Base-by-base conservation (phyloP, 2,113 vertebrate genomes). In the Acrocephalus kingi region DNA sequence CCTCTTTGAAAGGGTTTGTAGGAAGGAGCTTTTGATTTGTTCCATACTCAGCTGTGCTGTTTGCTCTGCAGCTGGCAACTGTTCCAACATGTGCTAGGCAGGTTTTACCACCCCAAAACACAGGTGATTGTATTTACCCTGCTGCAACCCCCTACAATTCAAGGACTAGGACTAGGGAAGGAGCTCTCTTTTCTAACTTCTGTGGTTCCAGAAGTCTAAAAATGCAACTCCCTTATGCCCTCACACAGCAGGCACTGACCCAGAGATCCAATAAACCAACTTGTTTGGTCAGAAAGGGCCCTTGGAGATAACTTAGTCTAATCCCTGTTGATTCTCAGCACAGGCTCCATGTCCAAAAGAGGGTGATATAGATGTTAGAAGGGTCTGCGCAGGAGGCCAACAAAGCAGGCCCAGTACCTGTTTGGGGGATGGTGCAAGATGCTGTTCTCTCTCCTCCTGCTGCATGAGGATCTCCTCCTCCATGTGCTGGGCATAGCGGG, bases 401-500 rank as follows among this genome's bases (percentile, higher is more conserved):
- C 5, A 11, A 41, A 81, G 15, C 11, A 17, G 54, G 21, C 54
- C 33, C 63, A 35, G 21, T 88, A 98, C 98, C 97, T 98, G 86
- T 80, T 92, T 96, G 28, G 91, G 10, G 7, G 83, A 35, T 21
- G 84, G 68, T 2, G 15, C 63, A 46, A 97, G 98, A 81, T 98
- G 98, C 95, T 98, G 98, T 58, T 98, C 97, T 91, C 98, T 95
- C 94, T 99, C 98, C 71, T 95, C 98, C 96, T 98, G 98, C 78
- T 98, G 97, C 91, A 96, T 95, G 27, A 97, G 97, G 51, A 99
- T 98, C 98, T 99, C 99, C 22, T 95, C 89, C 93, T 99, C 99
- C 14, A 99, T 98, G 96, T 99, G 99, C 86, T 98, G 97, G 91
- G 98, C 98, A 6, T 99, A 99, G 71, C 99, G 98, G 12, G 99